Base-by-base conservation (phyloP, 2,797 vertebrate species). In the Chiroxiphia lanceolata region DNA sequence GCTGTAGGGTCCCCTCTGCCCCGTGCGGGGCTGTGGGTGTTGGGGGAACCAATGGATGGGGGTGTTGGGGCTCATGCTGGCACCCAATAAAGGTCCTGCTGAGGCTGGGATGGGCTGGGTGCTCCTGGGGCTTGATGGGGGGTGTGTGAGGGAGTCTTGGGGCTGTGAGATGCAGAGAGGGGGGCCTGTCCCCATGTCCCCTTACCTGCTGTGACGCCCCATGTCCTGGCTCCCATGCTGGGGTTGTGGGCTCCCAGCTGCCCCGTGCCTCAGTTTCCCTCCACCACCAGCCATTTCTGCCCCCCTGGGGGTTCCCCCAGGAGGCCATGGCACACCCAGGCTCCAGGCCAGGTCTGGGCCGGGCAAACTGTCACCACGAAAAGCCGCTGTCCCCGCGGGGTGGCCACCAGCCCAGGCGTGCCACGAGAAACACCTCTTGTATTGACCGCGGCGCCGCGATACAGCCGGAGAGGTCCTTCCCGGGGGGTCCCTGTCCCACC, bases 341-440 rank as follows among this genome's bases (percentile, higher is more conserved):
- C 74, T 67, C 29, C 27, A 2, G 29, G 44, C 38, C 54, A 1
- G 33, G 6, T 27, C 53, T 5, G 8, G 10, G 47, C n/a, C 1
- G 1, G 83, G 13, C 47, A 15, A 26, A 34, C 34, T 1, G 40
- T 29, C 83, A 11, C 51, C 29, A 31, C 11, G 38, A n/a, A 48
- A 15, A 10, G 74, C 64, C 3, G 29, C 4, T 22, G 19, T 79
- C 40, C 83, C 51, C 2, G 8, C 16, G 6, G 60, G 61, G 79
- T 3, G 67, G 75, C 87, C 92, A 90, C 23, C 83, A 89, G 78
- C 88, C 64, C 94, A 90, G 75, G 79, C 70, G 15, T 93, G 93
- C 95, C 95, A 94, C 83, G 61, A 92, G 91, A 95, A 96, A 95
- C 95, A 93, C 95, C 95, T 96, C 93, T 96, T 96, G 93, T 96